These are phyloP conservation scores for Drosophila neocordata DNA, from an alignment of 1,140 invertebrate genomes.

Conservation along the genomic window DNA sequence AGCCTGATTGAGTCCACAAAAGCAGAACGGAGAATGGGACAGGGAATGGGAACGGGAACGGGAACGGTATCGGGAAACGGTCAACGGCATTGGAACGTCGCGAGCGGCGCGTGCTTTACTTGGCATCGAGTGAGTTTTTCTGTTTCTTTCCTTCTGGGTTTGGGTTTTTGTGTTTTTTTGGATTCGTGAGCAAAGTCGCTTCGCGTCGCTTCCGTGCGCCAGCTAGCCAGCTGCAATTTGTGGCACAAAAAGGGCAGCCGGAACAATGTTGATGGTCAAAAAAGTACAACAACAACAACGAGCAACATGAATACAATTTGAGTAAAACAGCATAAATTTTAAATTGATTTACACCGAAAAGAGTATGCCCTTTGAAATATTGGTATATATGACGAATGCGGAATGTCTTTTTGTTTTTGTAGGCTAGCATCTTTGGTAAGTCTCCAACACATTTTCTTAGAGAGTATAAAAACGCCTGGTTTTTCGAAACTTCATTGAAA, in stretches of 20 bases:
- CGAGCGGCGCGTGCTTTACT: constrained; percentile 70
- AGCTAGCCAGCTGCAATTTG: constrained; percentile 68
- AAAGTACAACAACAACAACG: constrained; percentile 9
- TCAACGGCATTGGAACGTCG: constrained; percentile 45
- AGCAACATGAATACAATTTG: constrained; percentile 34
- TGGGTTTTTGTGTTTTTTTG: constrained; percentile 8
- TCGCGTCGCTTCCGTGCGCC: constrained; percentile 65
- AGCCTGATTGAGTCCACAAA: constrained; percentile 62
- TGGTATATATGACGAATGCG: no score
- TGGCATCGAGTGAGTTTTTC: constrained; percentile 13
- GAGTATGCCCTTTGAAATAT: not conserved
- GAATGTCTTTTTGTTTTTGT: no score
- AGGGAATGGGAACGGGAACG: no score
- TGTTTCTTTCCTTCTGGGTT: constrained; percentile 13
- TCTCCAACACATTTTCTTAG: no score
- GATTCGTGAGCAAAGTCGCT: constrained; percentile 55
- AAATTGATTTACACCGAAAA: not conserved
- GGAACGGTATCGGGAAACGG: constrained; percentile 9
- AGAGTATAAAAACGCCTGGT: no score
- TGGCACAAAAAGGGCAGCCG: constrained; percentile 65
- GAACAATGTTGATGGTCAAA: constrained; percentile 49
- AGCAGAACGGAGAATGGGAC: constrained; percentile 53
- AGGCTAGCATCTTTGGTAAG: no score
- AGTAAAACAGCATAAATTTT: constrained; percentile 12
- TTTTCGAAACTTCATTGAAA: no score